These are phyloP conservation scores for Cerceris ruficornis DNA, from an alignment of 2,888 invertebrate species.

Conservation along the genomic window DNA sequence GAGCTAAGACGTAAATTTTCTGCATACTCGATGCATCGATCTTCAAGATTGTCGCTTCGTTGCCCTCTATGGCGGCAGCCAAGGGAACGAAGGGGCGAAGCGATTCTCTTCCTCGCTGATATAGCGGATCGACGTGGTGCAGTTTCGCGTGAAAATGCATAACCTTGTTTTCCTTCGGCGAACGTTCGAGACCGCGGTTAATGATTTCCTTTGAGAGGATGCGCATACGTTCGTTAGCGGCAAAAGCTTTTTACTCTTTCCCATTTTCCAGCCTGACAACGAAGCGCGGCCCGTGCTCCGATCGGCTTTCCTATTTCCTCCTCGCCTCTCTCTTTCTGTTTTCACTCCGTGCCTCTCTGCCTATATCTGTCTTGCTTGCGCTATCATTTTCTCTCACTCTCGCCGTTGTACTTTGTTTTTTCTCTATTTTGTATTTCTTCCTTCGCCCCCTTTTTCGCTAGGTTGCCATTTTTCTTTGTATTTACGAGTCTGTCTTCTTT, in stretches of 20 bases:
- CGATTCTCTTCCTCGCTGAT: neutral
- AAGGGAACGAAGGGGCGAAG: neutral
- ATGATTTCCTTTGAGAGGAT: constrained; percentile 60
- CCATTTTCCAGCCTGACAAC: constrained; percentile 39
- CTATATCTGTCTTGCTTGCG: neutral
- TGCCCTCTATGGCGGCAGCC: neutral
- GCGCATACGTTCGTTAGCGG: constrained; percentile 54
- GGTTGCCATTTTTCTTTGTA: no score
- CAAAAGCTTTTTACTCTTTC: constrained; percentile 46
- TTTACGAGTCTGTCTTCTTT: no score
- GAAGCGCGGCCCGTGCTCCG: constrained; percentile 10
- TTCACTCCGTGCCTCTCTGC: neutral
- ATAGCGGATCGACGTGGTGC: neutral
- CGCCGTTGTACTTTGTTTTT: no score
- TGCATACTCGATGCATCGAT: no score
- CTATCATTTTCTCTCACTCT: no score
- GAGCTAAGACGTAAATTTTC: no score
- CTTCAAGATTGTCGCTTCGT: neutral
- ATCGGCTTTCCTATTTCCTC: neutral
- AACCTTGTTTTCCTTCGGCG: constrained; percentile 15
- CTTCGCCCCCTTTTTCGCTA: no score
- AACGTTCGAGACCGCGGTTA: constrained; percentile 27
- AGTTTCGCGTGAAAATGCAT: constrained; percentile 32
- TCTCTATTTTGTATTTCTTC: no score
- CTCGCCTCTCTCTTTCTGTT: neutral